Base-by-base conservation (phyloP, 2,113 vertebrate genomes). In the Harpagus bidentatus region DNA sequence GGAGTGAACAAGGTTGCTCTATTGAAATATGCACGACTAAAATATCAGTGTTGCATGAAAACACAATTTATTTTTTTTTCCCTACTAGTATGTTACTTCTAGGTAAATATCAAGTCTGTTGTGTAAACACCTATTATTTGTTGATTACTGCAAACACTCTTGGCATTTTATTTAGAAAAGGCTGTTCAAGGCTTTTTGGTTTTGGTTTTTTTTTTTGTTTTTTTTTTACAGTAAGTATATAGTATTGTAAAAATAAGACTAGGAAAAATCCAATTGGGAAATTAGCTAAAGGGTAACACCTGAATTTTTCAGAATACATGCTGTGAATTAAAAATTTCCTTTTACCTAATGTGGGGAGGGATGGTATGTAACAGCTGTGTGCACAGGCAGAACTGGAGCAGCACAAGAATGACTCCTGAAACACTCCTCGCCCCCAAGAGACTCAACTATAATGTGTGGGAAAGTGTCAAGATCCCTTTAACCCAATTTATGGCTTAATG, bases 51-150 rank as follows among this genome's bases (percentile, higher is more conserved):
- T 82, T 93, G 65, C 73, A 85, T 82, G 71, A 61, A 91, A 93
- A 82, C 56, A 71, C 3, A 19, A 48, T 36, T 90, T 90, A 1
- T 47, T 43, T 45, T 71, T 86, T 67, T 83, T 84, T 48, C 7
- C n/a, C 82, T 38, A 45, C 47, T 29, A 72, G 28, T 40, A 58
- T 63, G 63, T 65, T 95, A 92, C 76, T 95, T 95, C 43, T 80
- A 83, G 53, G 79, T 84, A 95, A 96, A 82, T 77, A 93, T 45
- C 67, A 88, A 56, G 47, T 48, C 62, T 73, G 40, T 86, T 95
- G 56, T 86, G 52, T 77, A 94, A 96, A 94, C 63, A 90, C 11
- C 63, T 93, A 63, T 78, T 94, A 88, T 92, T 82, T 95, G 78
- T 80, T 90, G 90, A 66, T 69, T 73, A 88, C 9, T 76, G 81